Conservation (phyloP, 37 sponge, comb jelly and placozoan genomes). For the Ianthella basta region DNA sequence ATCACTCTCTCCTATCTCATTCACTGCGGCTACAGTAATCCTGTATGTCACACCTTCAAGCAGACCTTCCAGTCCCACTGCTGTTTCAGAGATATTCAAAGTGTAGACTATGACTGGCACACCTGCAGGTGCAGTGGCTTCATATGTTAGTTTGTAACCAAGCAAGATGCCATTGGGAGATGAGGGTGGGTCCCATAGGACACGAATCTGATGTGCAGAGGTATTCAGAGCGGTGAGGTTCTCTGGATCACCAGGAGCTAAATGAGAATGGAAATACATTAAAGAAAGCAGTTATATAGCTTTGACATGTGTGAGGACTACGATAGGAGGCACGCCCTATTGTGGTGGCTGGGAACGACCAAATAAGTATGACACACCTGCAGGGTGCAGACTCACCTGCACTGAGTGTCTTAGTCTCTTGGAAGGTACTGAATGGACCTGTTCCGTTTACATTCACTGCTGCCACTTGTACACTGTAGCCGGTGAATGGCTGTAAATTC, state of each 20-base stretch:
- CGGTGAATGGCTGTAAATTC: constrained; percentile 19
- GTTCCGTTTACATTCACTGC: constrained; percentile 42
- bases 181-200: constrained; percentile 3
- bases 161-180: constrained; percentile 16
- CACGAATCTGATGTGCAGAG: background rate
- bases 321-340: too few species aligned
- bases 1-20: background rate
- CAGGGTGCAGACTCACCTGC: too few species aligned
- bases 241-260: background rate
- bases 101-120: background rate
- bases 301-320: too few species aligned
- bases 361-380: too few species aligned
- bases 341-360: too few species aligned
- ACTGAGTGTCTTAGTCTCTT: too few species aligned
- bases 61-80: background rate
- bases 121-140: background rate
- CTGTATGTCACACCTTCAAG: background rate
- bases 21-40: constrained; percentile 4
- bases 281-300: too few species aligned
- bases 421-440: background rate
- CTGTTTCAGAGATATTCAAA: background rate
- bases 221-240: background rate
- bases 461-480: constrained; percentile 27
- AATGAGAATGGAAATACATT: too few species aligned
- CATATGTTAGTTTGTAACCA: constrained; percentile 2